Percentiles rank a stretch among this genome's conserved stretches.
phyloP scores from a whole-genome alignment of 2,113 vertebrate genomes.

The Oenanthe melanoleuca region DNA sequence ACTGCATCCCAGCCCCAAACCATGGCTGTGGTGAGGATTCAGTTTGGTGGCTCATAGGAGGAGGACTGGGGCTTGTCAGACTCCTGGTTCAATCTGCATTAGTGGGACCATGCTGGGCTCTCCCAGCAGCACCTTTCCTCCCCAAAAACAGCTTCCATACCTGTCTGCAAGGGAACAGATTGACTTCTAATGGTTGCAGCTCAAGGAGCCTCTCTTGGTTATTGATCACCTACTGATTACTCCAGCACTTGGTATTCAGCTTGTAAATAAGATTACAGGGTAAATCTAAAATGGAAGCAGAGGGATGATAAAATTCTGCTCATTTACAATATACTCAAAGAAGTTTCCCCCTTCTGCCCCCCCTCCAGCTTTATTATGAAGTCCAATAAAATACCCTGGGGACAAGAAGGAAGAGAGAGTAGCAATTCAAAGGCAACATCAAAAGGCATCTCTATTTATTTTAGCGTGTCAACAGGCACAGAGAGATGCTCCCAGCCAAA shows the following conservation, averaged over 20 bases:
- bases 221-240: background rate
- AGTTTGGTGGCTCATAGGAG: background rate
- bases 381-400: background rate
- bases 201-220: background rate
- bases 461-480: background rate
- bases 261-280: constrained; percentile 2
- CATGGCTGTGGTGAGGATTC: background rate
- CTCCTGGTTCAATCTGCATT: accelerated
- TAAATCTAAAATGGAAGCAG: background rate
- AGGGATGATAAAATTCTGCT: background rate
- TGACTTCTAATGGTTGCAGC: background rate
- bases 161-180: background rate
- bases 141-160: background rate
- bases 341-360: background rate
- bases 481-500: background rate
- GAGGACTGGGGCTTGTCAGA: background rate
- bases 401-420: background rate
- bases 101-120: accelerated
- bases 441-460: background rate
- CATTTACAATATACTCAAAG: constrained; percentile 6
- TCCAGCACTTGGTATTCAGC: background rate
- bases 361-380: background rate
- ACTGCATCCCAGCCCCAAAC: background rate
- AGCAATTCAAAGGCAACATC: constrained; percentile 23
- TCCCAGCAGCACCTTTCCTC: background rate